Conservation (phyloP, 35 echinoderm and acorn worm genomes). For the Eucidaris tribuloides region DNA sequence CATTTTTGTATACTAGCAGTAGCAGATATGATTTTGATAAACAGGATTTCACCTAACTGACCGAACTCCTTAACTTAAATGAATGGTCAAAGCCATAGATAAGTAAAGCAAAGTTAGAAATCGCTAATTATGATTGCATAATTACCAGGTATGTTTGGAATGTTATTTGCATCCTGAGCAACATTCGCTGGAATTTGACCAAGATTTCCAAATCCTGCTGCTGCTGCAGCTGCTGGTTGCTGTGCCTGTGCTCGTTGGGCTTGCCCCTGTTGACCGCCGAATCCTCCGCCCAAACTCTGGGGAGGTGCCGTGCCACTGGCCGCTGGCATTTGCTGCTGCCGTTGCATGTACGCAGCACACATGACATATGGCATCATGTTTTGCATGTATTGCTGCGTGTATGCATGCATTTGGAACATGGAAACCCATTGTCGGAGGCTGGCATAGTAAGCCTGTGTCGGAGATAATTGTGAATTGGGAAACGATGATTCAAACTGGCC, state of each 20-base stretch:
- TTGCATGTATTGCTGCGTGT: constrained; percentile 11
- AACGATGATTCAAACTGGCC: no score
- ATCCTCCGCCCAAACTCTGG: background rate
- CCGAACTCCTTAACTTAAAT: no score
- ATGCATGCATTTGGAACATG: background rate
- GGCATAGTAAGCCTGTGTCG: no score
- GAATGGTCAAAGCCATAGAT: no score
- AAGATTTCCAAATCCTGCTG: no score
- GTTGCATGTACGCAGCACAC: background rate
- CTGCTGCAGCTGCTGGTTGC: background rate
- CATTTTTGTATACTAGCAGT: no score
- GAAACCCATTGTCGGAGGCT: background rate
- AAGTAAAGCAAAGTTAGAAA: no score
- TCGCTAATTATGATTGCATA: no score
- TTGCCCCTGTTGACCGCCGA: background rate
- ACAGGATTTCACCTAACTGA: no score
- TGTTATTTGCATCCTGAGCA: background rate
- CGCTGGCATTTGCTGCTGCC: background rate
- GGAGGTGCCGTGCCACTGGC: background rate
- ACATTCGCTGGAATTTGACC: constrained; percentile 1
- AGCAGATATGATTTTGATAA: no score
- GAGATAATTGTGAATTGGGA: no score
- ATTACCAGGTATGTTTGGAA: constrained; percentile 7
- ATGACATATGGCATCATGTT: constrained; percentile 2
- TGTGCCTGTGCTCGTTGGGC: no score